Base-by-base conservation (phyloP, 2,113 vertebrate species). In the Ictalurus furcatus region DNA sequence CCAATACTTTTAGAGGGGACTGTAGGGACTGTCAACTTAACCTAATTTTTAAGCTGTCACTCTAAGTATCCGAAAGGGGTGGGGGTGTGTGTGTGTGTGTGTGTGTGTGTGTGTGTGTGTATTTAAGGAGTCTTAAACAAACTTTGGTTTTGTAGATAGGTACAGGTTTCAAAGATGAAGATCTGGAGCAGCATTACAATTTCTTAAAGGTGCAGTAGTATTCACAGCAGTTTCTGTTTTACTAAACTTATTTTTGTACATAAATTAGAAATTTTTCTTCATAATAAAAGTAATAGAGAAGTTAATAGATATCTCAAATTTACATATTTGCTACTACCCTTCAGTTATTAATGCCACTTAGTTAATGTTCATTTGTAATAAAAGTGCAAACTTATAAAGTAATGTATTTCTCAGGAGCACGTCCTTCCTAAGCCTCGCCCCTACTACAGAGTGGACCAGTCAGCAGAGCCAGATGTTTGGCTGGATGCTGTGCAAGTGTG, bases 81-180 rank as follows among this genome's bases (percentile, higher is more conserved):
- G 30, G 25, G 2, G 61, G 19, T 37, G 67, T 81, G 30, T 37
- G 2, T 83, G 19, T 37, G 67, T 81, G 52, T 81, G 14, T n/a
- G 30, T 37, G 2, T 83, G 19, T 37, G 67, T 81, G 52, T 81
- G 16, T 30, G 34, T 40, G 2, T 83, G 19, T 37, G 67, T 78
- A 79, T 79, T 52, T 88, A 17, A 69, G 16, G 13, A 48, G 84
- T 40, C 21, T 34, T 92, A 56, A 88, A 92, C 85, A 91, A 61
- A 23, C 8, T 85, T 89, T 90, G 87, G 40, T 37, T 14, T 17
- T 52, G 85, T 90, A 98, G 97, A 97, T 98, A 3, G 97, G 97
- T 86, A 98, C 97, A 0, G 97, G 97, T 88, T 98, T 98, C 94
- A 97, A 97, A 21, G 97, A 98, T 81, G 97, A 97, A 88, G 96